A percentile compares a stretch with the other conserved stretches of the same genome.
Conservation (phyloP, 1,140 invertebrate genomes). For the Cydia fagiglandana region DNA sequence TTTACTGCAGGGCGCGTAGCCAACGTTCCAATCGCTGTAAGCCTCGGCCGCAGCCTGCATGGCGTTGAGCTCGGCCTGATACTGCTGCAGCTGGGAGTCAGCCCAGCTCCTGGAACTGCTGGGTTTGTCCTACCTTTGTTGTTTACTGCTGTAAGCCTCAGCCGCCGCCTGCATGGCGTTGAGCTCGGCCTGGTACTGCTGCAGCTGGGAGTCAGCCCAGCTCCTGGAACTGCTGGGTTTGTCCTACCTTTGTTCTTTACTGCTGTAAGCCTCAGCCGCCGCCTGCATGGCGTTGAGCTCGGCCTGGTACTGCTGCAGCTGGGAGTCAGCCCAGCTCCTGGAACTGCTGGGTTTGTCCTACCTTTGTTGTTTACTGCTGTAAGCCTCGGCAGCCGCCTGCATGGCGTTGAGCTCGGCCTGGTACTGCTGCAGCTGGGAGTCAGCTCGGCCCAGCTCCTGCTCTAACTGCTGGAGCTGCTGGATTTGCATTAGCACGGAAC, state of each 20-base stretch:
- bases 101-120: conserved; percentile 77
- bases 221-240: conserved; percentile 67
- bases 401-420: conserved; percentile 78
- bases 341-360: conserved; percentile 54
- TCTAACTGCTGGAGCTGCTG: conserved; percentile 77
- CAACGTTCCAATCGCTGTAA: too few species aligned
- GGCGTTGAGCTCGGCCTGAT: conserved; percentile 78
- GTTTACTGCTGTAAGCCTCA: conserved; percentile 81
- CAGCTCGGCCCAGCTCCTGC: conserved; percentile 78
- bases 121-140: conserved; percentile 77
- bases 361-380: conserved; percentile 82
- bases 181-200: conserved; percentile 79
- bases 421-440: conserved; percentile 77
- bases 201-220: conserved; percentile 79
- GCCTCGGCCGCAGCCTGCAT: conserved; percentile 76
- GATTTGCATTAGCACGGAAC: conserved; percentile 77
- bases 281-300: conserved; percentile 77
- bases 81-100: conserved; percentile 75
- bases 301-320: conserved; percentile 76
- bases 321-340: conserved; percentile 78
- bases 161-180: conserved; percentile 72
- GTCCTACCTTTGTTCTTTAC: conserved; percentile 81
- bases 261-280: conserved; percentile 80
- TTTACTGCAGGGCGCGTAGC: too few species aligned
- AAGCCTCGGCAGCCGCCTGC: conserved; percentile 78